phyloP scores from a whole-genome alignment of 2,888 invertebrate species.

The Augiades crinisus region DNA sequence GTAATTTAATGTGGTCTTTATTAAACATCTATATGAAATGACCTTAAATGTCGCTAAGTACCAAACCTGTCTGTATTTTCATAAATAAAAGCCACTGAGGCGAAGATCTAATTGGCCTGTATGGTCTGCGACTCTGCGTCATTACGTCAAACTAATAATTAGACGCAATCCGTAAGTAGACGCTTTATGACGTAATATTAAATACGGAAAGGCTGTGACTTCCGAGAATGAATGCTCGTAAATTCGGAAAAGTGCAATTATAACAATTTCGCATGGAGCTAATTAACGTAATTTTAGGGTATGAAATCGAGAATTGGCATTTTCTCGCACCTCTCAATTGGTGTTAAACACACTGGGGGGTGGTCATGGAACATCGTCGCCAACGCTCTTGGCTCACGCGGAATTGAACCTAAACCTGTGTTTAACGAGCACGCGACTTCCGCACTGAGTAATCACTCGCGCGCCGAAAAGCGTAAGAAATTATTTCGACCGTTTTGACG shows the following conservation, averaged over 20 bases:
- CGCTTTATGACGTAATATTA: constrained; percentile 1
- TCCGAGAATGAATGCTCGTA: constrained; percentile 9
- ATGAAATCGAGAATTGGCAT: not conserved
- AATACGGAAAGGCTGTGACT: not conserved
- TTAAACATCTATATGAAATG: too few relatives aligned
- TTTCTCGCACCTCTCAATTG: constrained; percentile 36
- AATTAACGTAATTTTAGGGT: constrained; percentile 9
- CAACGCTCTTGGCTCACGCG: constrained; percentile 39
- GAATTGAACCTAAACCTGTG: constrained; percentile 43
- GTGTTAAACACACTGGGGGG: constrained; percentile 41
- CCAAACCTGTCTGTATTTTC: too few relatives aligned
- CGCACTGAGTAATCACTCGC: constrained; percentile 48
- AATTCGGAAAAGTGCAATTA: not conserved
- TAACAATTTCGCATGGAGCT: constrained; percentile 11
- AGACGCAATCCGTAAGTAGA: not conserved
- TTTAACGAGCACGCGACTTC: constrained; percentile 63
- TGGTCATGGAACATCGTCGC: constrained; percentile 37
- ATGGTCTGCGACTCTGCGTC: too few relatives aligned
- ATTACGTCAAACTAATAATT: not conserved
- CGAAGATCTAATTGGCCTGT: too few relatives aligned
- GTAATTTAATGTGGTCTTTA: too few relatives aligned
- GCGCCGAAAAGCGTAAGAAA: constrained; percentile 33
- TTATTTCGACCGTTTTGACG: constrained; percentile 33
- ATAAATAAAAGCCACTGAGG: too few relatives aligned
- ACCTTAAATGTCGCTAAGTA: too few relatives aligned